phyloP scores from a whole-genome alignment of 2,888 invertebrate species.

The Xylophagus ater region DNA sequence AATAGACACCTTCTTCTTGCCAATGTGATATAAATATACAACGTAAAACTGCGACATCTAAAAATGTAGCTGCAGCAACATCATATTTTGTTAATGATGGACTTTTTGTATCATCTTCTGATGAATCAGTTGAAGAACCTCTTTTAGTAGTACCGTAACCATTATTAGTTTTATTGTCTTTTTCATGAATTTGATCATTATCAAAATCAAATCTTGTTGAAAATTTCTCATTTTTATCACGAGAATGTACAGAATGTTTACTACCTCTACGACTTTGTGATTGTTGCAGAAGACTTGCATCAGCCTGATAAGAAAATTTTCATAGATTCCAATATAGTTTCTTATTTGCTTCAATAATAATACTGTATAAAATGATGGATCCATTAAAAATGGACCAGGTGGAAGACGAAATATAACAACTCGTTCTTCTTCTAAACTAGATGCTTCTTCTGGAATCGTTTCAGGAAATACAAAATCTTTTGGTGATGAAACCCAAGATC shows the following conservation, averaged over 20 bases:
- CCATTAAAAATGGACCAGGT: slow-evolving; percentile 60
- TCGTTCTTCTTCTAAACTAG: slow-evolving; percentile 84
- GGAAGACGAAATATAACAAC: slow-evolving; percentile 81
- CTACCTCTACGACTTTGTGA: slow-evolving; percentile 36
- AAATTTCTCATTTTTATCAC: slow-evolving; percentile 30
- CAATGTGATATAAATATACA: slow-evolving; percentile 94
- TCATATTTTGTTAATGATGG: slow-evolving; percentile 36
- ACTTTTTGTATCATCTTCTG: slow-evolving; percentile 49
- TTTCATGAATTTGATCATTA: slow-evolving; percentile 29
- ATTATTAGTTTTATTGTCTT: slow-evolving; percentile 13
- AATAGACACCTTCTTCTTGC: slow-evolving; percentile 96
- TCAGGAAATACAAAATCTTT: slow-evolving; percentile 84
- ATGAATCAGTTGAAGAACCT: slow-evolving; percentile 59
- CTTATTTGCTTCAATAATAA: not conserved
- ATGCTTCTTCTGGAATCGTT: slow-evolving; percentile 87
- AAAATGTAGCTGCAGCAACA: slow-evolving; percentile 79
- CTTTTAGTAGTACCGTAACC: slow-evolving; percentile 26
- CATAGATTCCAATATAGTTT: not conserved
- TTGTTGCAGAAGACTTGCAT: slow-evolving; percentile 65
- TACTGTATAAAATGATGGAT: slow-evolving; percentile 72
- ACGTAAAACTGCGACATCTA: slow-evolving; percentile 91
- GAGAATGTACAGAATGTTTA: slow-evolving; percentile 33
- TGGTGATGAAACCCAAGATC: slow-evolving; percentile 71
- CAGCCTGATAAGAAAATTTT: slow-evolving; percentile 43
- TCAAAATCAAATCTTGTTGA: slow-evolving; percentile 37